Percentiles rank a stretch among this genome's conserved stretches.
phyloP scores from a whole-genome alignment of 2,113 vertebrate genomes.

The Ammodytes dubius region DNA sequence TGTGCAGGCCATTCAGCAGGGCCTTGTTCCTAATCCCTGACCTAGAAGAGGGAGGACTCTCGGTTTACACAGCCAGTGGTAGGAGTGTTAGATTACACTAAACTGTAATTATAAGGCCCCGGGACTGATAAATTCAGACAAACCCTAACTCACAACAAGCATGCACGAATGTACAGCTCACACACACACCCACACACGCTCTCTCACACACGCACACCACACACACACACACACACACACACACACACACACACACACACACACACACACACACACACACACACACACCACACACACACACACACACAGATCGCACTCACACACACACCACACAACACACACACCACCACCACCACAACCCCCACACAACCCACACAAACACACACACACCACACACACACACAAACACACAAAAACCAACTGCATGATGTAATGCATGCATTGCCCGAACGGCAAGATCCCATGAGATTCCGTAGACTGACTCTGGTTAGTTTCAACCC shows the following conservation, averaged over 20 bases:
- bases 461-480: not conserved
- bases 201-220: too few relatives aligned
- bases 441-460: not conserved
- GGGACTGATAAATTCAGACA: conserved; percentile 54
- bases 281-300: too few relatives aligned
- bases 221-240: too few relatives aligned
- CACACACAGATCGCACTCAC: too few relatives aligned
- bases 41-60: conserved; percentile 67
- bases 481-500: not conserved
- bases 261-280: too few relatives aligned
- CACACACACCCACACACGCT: not conserved
- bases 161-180: conserved; percentile 30
- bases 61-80: conserved; percentile 72
- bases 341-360: too few relatives aligned
- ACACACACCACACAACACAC: too few relatives aligned
- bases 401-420: conserved; percentile 21
- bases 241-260: too few relatives aligned
- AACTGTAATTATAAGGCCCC: conserved; percentile 80
- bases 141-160: conserved; percentile 41
- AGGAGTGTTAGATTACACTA: conserved; percentile 80
- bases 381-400: conserved; percentile 27
- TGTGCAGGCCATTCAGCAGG: conserved; percentile 63
- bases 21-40: conserved; percentile 73
- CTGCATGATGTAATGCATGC: conserved; percentile 20
- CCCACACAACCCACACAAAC: not conserved